These are phyloP conservation scores for Cetonia aurata DNA, from an alignment of 2,888 invertebrate species.

Conservation along the genomic window DNA sequence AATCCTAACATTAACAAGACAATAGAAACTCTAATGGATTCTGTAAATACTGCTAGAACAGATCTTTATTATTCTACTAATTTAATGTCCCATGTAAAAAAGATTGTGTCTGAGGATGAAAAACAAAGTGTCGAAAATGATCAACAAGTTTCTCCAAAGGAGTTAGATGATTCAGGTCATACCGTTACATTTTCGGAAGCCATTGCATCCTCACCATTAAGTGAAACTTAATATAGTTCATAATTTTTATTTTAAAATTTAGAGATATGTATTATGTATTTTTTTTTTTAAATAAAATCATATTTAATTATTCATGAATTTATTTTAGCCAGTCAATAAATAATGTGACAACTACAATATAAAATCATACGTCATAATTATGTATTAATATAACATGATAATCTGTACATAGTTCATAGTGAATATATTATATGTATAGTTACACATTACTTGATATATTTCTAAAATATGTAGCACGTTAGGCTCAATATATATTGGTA, in stretches of 20 bases:
- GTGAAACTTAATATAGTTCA: background rate
- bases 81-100: constrained; percentile 16
- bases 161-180: background rate
- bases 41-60: background rate
- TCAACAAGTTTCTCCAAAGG: background rate
- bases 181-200: constrained; percentile 29
- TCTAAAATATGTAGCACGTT: constrained; percentile 33
- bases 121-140: background rate
- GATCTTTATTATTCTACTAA: background rate
- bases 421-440: constrained; percentile 22
- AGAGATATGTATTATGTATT: background rate
- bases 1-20: constrained; percentile 8
- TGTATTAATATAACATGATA: constrained; percentile 34
- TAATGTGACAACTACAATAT: constrained; percentile 46
- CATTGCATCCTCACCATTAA: constrained; percentile 24
- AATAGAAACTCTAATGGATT: background rate
- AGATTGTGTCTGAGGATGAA: background rate
- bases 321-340: constrained; percentile 45
- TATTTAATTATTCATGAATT: constrained; percentile 9
- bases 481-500: constrained; percentile 34
- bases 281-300: constrained; percentile 12
- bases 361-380: constrained; percentile 42
- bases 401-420: constrained; percentile 36
- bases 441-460: constrained; percentile 28
- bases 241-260: background rate